Evolutionary conservation across 2,888 invertebrate genomes (phyloP).

Genomic region (Parasteatoda lunata): DNA sequence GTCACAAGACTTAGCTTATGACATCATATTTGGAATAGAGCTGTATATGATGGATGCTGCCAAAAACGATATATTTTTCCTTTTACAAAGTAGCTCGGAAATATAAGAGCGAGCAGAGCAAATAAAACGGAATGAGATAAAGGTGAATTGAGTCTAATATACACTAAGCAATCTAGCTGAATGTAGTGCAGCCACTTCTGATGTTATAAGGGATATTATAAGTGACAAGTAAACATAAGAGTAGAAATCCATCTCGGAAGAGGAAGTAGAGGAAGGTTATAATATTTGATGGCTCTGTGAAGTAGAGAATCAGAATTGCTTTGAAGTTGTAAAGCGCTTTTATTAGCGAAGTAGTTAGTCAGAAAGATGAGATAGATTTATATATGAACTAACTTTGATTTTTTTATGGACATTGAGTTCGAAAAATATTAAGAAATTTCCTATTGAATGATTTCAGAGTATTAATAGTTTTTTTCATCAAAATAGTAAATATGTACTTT

Average conservation of each 20-base stretch:
- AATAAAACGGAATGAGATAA: slow-evolving; percentile 32
- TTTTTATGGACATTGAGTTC: too few species aligned
- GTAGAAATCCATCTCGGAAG: slow-evolving; percentile 50
- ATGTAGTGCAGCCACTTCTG: slow-evolving; percentile 33
- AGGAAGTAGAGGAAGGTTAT: slow-evolving; percentile 1
- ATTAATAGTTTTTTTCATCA: too few species aligned
- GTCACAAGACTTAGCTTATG: slow-evolving; percentile 47
- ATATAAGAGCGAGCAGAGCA: slow-evolving; percentile 15
- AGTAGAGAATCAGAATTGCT: neutral
- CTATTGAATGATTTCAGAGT: too few species aligned
- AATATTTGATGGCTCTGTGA: neutral
- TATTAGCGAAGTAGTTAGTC: too few species aligned
- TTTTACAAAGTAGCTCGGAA: slow-evolving; percentile 26
- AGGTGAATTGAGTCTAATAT: slow-evolving; percentile 27
- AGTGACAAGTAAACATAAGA: slow-evolving; percentile 49
- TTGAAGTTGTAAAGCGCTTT: neutral
- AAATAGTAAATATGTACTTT: too few species aligned
- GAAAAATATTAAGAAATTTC: too few species aligned
- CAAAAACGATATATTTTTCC: slow-evolving; percentile 45
- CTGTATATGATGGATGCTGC: slow-evolving; percentile 40
- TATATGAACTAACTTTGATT: too few species aligned
- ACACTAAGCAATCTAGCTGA: neutral
- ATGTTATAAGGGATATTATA: slow-evolving; percentile 51
- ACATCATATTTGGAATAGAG: slow-evolving; percentile 49
- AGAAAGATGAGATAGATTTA: too few species aligned